Evolutionary conservation across 2,888 invertebrate species (phyloP).

Genomic region (Luffia ferchaultella): DNA sequence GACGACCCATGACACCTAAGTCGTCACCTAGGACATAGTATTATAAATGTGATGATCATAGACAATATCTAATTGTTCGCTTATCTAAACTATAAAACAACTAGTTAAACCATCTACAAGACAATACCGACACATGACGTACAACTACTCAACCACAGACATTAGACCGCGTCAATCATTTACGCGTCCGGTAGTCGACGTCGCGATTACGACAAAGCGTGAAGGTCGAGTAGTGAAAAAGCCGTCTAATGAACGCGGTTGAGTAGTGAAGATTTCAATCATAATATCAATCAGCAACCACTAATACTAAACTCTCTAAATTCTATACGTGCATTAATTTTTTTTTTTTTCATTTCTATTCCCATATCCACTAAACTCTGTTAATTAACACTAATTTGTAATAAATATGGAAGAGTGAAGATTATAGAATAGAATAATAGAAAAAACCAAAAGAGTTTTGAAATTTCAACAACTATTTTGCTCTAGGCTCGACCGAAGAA

Average conservation of each 20-base stretch:
- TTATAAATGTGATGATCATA: not conserved
- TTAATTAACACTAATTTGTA: too few species aligned
- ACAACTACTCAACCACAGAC: too few species aligned
- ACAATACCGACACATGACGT: not conserved
- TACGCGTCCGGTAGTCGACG: too few species aligned
- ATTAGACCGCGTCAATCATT: too few species aligned
- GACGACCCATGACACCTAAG: not conserved
- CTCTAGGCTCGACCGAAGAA: slow-evolving; percentile 25
- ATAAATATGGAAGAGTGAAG: slow-evolving; percentile 67
- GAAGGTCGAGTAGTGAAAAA: too few species aligned
- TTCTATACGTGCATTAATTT: not conserved
- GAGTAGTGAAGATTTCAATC: not conserved
- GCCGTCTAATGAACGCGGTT: too few species aligned
- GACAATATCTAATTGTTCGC: not conserved
- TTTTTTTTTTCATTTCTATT: not conserved
- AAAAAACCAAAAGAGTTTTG: slow-evolving; percentile 38
- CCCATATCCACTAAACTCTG: slow-evolving; percentile 27
- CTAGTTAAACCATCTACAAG: not conserved
- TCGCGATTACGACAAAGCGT: too few species aligned
- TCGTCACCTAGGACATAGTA: too few species aligned
- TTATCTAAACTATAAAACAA: not conserved
- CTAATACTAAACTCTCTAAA: not conserved
- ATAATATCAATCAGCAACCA: not conserved
- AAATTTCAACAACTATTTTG: slow-evolving; percentile 47
- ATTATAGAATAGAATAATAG: slow-evolving; percentile 35